Evolutionary conservation across 1,140 invertebrate species (phyloP).

Genomic region (Drosophila kikkawai): DNA sequence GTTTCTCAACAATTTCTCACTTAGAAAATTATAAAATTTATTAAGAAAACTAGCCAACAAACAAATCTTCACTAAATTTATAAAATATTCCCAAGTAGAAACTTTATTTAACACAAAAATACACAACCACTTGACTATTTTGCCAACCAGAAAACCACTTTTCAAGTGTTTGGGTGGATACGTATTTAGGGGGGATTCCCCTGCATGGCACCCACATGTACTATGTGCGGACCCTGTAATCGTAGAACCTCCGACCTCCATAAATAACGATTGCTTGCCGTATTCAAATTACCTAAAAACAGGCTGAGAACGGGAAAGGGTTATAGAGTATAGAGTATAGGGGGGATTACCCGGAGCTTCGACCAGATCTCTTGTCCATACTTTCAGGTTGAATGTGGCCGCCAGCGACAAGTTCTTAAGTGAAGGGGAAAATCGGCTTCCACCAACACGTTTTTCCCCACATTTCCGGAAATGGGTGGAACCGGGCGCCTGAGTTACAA

Average conservation of each 20-base stretch:
- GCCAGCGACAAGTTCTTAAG: constrained; percentile 67
- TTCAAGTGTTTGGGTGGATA: background rate
- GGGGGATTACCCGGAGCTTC: constrained; percentile 1
- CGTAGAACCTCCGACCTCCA: constrained; percentile 37
- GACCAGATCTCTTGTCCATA: constrained; percentile 7
- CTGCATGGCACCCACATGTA: constrained; percentile 22
- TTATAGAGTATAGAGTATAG: background rate
- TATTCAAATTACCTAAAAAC: constrained; percentile 73
- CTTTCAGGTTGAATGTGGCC: constrained; percentile 42
- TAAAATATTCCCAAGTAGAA: too few species aligned
- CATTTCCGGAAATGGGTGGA: constrained; percentile 1
- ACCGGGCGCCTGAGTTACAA: constrained; percentile 37
- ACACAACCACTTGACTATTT: background rate
- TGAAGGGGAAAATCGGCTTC: constrained; percentile 55
- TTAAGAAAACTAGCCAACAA: background rate
- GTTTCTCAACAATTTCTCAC: background rate
- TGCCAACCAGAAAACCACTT: background rate
- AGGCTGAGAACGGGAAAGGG: constrained; percentile 10
- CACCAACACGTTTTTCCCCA: constrained; percentile 8
- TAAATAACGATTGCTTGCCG: constrained; percentile 71
- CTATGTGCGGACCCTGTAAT: constrained; percentile 25
- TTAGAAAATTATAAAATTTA: background rate
- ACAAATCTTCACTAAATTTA: background rate
- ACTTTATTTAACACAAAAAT: background rate
- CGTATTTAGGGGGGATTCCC: constrained; percentile 1